phyloP scores from a whole-genome alignment of 2,797 vertebrate species.

The Loris lydekkerianus region DNA sequence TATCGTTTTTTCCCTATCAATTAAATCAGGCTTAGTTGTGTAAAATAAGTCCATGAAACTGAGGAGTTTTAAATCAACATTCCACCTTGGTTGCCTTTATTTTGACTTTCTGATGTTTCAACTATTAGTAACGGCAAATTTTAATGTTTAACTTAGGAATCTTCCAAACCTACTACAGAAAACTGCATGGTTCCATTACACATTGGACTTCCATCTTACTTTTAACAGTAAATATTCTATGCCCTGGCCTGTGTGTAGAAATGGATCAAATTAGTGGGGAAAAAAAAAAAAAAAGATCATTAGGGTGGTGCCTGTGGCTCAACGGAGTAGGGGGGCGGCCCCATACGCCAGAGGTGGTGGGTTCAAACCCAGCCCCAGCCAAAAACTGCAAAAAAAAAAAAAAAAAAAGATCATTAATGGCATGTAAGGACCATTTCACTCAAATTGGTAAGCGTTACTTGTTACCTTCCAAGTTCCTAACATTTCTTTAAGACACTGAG shows the following conservation, averaged over 20 bases:
- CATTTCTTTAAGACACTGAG: neutral
- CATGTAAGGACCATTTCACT: neutral
- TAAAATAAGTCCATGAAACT: neutral
- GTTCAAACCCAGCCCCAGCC: too few relatives aligned
- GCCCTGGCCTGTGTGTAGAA: neutral
- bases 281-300: neutral
- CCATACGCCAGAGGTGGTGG: too few relatives aligned
- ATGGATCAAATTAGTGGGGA: neutral
- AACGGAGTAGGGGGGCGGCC: too few relatives aligned
- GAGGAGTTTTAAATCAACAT: slow-evolving; percentile 24
- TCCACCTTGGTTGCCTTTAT: neutral
- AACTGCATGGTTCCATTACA: neutral
- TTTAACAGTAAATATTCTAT: neutral
- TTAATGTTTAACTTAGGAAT: slow-evolving; percentile 39
- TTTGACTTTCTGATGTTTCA: slow-evolving; percentile 15
- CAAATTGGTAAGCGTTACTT: neutral
- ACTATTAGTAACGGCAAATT: neutral
- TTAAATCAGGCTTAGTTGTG: neutral
- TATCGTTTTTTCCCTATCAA: neutral
- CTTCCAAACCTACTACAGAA: slow-evolving; percentile 6
- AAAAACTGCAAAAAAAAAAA: neutral
- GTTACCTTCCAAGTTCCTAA: neutral
- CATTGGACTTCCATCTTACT: neutral
- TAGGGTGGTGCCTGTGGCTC: neutral
- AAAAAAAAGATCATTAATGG: neutral